These are phyloP conservation scores for Drosophila niveifrons DNA, from an alignment of 2,888 invertebrate species.

Conservation along the genomic window DNA sequence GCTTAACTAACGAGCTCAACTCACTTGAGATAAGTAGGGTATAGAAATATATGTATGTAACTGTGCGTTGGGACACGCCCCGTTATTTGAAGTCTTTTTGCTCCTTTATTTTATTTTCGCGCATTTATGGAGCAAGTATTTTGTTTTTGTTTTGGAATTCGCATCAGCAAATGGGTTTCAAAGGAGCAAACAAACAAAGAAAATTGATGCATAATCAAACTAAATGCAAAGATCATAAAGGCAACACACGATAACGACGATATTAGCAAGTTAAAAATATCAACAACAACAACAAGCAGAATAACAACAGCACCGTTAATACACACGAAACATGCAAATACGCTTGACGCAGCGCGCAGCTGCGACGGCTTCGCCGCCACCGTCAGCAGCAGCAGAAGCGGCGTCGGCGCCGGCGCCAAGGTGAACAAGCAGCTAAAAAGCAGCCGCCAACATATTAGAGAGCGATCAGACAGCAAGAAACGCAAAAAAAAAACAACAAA, in stretches of 20 bases:
- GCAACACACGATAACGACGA: constrained; percentile 7
- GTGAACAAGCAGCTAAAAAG: constrained; percentile 61
- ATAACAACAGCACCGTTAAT: neutral
- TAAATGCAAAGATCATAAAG: constrained; percentile 21
- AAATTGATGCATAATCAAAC: constrained; percentile 12
- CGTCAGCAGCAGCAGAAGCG: constrained; percentile 38
- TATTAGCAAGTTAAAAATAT: constrained; percentile 7
- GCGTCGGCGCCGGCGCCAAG: constrained; percentile 66
- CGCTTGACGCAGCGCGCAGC: constrained; percentile 69
- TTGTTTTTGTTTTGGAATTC: neutral
- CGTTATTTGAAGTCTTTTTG: neutral
- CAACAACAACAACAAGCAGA: constrained; percentile 5
- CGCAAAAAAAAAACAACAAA: neutral
- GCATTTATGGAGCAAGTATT: neutral
- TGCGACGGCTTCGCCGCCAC: constrained; percentile 57
- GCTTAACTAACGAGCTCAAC: too few species aligned
- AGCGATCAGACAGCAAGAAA: constrained; percentile 6
- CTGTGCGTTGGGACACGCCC: neutral
- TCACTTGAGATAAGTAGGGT: neutral
- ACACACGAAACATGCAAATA: constrained; percentile 49
- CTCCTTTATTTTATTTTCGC: neutral
- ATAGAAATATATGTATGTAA: neutral
- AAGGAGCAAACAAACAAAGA: neutral
- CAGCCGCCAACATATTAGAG: constrained; percentile 6
- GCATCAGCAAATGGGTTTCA: constrained; percentile 9